Evolutionary conservation across 1,140 invertebrate genomes (phyloP).

Genomic region (Coenobita brevimanus): DNA sequence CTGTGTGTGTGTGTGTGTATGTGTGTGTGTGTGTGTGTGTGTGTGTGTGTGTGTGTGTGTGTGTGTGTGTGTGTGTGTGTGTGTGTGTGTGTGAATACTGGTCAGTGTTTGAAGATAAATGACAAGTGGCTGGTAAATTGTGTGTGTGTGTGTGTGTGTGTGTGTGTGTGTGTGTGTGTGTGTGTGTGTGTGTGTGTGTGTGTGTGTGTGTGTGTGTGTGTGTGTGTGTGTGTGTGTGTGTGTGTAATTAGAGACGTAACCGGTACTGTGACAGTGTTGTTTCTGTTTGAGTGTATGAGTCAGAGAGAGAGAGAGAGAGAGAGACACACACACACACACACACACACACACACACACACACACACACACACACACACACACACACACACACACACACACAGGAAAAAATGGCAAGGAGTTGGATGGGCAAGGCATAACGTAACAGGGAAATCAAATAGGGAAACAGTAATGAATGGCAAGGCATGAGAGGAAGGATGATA

Average conservation of each 20-base stretch:
- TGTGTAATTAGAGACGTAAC: too few relatives aligned
- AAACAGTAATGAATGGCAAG: too few relatives aligned
- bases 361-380: constrained; percentile 1
- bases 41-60: constrained; percentile 26
- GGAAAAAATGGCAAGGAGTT: too few relatives aligned
- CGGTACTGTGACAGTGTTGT: too few relatives aligned
- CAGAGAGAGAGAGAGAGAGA: background rate
- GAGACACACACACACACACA: too few relatives aligned
- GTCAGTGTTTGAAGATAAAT: background rate
- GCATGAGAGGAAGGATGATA: too few relatives aligned
- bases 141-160: too few relatives aligned
- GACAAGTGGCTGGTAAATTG: too few relatives aligned
- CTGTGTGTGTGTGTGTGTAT: constrained; percentile 6
- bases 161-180: constrained; percentile 22
- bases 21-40: constrained; percentile 31
- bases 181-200: constrained; percentile 2
- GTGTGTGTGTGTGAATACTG: background rate
- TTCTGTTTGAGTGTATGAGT: too few relatives aligned
- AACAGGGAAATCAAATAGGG: too few relatives aligned
- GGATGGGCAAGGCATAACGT: background rate
- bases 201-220: too few relatives aligned
- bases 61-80: background rate
- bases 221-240: too few relatives aligned
- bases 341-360: constrained; percentile 1
- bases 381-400: constrained; percentile 1